Evolutionary conservation across 2,888 invertebrate species (phyloP), one percentile per base, ranked within the genome.

Genomic region (Eilema sororculum): DNA sequence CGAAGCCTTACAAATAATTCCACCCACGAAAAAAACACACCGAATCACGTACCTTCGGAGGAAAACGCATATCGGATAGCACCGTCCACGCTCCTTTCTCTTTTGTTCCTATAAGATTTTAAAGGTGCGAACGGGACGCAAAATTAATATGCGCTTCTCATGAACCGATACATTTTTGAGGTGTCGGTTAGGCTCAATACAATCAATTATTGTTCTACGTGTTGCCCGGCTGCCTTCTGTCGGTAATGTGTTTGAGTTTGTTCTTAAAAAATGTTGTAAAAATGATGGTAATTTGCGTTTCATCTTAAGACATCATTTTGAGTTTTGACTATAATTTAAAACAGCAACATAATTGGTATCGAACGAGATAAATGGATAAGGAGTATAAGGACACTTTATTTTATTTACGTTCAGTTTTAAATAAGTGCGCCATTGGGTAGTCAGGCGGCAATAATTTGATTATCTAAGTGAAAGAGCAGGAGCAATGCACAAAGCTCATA

Each of bases 1-100:
- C 89, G 95, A 95, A 95, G 91, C 95, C 95, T 89, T 94, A 95
- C 95, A 95, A 95, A 95, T 94, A 94, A 95, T 93, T 93, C 93
- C 87, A 93, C 91, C 93, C 89, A 93, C 91, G 91, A 93, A 95
- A 94, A 94, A 95, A 94, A 91, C 91, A 89, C 86, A 92, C 92
- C 89, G 94, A 95, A 94, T 95, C 95, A 95, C 95, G 94, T 94
- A 93, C 93, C 94, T 94, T 93, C 90, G 88, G 89, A 95, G 95
- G 95, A 95, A 95, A 95, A 95, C 87, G 90, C 91, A 91, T 94
- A 95, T 95, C 95, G 88, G 87, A 93, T 95, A 94, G 91, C 94
- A 91, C 86, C 87, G 85, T 79, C 79, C 82, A 78, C 74, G 81
- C 76, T 77, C 76, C 87, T 81, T 74, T 90, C 91, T 87, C 89